Evolutionary conservation across 1,140 invertebrate genomes (phyloP).

Genomic region (Physella acuta): DNA sequence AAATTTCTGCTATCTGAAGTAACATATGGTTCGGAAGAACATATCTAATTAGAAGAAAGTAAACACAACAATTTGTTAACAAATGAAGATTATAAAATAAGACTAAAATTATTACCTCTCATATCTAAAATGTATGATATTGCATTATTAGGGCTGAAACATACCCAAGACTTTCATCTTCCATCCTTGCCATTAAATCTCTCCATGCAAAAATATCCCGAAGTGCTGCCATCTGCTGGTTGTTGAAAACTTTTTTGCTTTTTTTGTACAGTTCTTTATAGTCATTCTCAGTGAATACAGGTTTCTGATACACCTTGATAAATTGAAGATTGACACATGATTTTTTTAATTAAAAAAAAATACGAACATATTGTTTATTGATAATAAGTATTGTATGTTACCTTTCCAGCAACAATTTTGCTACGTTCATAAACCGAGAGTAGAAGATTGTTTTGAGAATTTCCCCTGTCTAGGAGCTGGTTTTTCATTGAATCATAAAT

Average conservation of each 20-base stretch:
- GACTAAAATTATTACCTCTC: too few species aligned
- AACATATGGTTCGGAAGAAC: slow-evolving; percentile 95
- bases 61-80: too few species aligned
- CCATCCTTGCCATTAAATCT: slow-evolving; percentile 77
- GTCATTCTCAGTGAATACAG: slow-evolving; percentile 71
- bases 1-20: slow-evolving; percentile 82
- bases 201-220: slow-evolving; percentile 85
- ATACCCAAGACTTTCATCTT: slow-evolving; percentile 87
- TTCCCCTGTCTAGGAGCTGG: slow-evolving; percentile 73
- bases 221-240: slow-evolving; percentile 79
- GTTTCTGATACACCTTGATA: slow-evolving; percentile 78
- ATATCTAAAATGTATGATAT: too few species aligned
- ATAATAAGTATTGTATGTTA: slow-evolving; percentile 30
- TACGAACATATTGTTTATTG: too few species aligned
- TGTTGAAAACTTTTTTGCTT: slow-evolving; percentile 81
- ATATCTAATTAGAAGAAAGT: too few species aligned
- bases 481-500: slow-evolving; percentile 83
- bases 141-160: slow-evolving; percentile 33
- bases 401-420: slow-evolving; percentile 70
- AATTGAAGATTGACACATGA: neutral
- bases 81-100: too few species aligned
- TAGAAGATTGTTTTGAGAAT: slow-evolving; percentile 72
- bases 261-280: slow-evolving; percentile 76
- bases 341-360: neutral
- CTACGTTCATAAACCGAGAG: slow-evolving; percentile 73